Conservation (phyloP, 2,113 vertebrate genomes). For the Trinectes maculatus region DNA sequence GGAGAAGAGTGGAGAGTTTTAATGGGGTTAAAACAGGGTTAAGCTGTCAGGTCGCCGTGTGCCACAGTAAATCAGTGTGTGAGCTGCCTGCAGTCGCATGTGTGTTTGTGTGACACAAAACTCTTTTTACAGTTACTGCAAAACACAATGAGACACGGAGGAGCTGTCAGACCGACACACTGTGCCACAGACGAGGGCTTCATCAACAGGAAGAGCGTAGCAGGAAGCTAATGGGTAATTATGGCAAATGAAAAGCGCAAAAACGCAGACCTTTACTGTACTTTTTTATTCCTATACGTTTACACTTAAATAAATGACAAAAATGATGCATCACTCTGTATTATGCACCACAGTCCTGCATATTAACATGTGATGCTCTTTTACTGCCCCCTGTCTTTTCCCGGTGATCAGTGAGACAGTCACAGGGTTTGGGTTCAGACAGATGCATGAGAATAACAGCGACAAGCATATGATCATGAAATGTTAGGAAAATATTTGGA, state of each 20-base stretch:
- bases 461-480: slow-evolving; percentile 80
- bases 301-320: too few relatives aligned
- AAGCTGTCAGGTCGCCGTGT: slow-evolving; percentile 40
- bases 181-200: neutral
- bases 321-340: neutral
- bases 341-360: slow-evolving; percentile 9
- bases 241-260: too few relatives aligned
- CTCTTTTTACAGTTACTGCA: slow-evolving; percentile 8
- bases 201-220: too few relatives aligned
- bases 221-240: too few relatives aligned
- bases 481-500: slow-evolving; percentile 80
- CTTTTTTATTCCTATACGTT: too few relatives aligned
- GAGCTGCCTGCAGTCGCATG: slow-evolving; percentile 5
- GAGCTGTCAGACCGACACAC: neutral
- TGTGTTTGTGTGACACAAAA: slow-evolving; percentile 21
- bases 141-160: slow-evolving; percentile 1
- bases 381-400: slow-evolving; percentile 61
- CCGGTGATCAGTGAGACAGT: neutral
- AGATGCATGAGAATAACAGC: slow-evolving; percentile 50
- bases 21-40: slow-evolving; percentile 59
- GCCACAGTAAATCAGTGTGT: slow-evolving; percentile 7
- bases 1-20: slow-evolving; percentile 39
- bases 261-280: too few relatives aligned
- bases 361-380: slow-evolving; percentile 27
- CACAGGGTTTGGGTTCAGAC: slow-evolving; percentile 6